These are phyloP conservation scores for Spilogale gracilis DNA, from an alignment of 2,113 vertebrate genomes.

Conservation along the genomic window DNA sequence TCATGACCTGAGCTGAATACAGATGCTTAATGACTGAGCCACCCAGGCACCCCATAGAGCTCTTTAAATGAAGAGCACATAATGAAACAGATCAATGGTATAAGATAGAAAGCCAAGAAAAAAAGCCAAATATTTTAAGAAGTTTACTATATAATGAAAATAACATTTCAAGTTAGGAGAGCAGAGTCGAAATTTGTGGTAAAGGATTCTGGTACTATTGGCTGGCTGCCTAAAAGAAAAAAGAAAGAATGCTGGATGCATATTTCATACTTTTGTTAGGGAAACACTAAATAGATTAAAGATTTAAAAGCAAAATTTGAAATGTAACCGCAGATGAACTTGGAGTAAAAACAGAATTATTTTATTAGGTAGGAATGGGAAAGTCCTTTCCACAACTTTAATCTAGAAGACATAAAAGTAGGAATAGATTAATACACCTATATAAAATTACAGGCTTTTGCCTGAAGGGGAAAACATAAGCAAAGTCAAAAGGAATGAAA, in stretches of 20 bases:
- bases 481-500: background rate
- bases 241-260: background rate
- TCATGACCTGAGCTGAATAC: too few relatives aligned
- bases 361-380: background rate
- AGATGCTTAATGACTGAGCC: too few relatives aligned
- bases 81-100: background rate
- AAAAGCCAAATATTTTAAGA: background rate
- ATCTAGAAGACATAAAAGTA: background rate
- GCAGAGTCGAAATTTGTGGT: background rate
- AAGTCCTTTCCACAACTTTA: background rate
- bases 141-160: background rate
- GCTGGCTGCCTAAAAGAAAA: background rate
- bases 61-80: too few relatives aligned
- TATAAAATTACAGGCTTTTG: background rate
- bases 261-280: background rate
- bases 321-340: background rate
- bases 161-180: background rate
- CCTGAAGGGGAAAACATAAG: background rate
- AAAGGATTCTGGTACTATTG: background rate
- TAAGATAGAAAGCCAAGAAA: background rate
- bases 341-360: background rate
- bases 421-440: background rate
- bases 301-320: background rate
- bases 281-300: constrained; percentile 15
- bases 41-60: too few relatives aligned